Evolutionary conservation across 1,140 invertebrate genomes (phyloP).

Genomic region (Antheraea mylitta): DNA sequence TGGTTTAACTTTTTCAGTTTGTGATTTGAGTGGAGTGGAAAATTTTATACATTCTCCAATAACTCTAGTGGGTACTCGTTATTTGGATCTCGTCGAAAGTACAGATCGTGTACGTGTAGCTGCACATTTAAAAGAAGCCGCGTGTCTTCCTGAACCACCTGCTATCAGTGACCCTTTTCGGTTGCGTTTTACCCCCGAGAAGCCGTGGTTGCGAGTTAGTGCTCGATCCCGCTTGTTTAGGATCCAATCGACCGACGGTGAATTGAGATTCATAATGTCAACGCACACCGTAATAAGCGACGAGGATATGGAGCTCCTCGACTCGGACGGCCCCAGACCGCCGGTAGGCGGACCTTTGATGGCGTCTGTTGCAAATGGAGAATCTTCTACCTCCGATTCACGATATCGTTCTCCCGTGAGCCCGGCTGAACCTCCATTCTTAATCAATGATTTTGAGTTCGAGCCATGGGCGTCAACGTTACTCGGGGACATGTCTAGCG

Average conservation of each 20-base stretch:
- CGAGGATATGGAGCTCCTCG: constrained; percentile 74
- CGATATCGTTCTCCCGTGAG: constrained; percentile 52
- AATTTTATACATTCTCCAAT: constrained; percentile 54
- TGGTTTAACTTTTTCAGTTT: constrained; percentile 58
- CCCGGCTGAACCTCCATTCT: constrained; percentile 53
- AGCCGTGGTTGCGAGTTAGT: constrained; percentile 87
- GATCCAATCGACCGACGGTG: constrained; percentile 82
- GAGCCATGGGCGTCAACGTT: constrained; percentile 68
- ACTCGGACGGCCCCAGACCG: constrained; percentile 52
- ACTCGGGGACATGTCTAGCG: constrained; percentile 51
- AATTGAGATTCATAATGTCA: constrained; percentile 94
- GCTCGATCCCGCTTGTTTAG: constrained; percentile 93
- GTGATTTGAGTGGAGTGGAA: constrained; percentile 69
- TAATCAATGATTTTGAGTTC: constrained; percentile 80
- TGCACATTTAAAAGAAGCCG: constrained; percentile 87
- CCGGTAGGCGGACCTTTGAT: constrained; percentile 82
- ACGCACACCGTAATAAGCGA: constrained; percentile 89
- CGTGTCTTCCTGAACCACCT: constrained; percentile 80
- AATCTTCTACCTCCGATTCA: constrained; percentile 43
- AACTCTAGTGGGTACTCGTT: constrained; percentile 82
- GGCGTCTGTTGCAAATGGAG: constrained; percentile 83
- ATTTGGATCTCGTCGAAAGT: constrained; percentile 89
- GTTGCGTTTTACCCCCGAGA: constrained; percentile 86
- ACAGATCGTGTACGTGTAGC: constrained; percentile 86
- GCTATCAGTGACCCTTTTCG: constrained; percentile 88